phyloP scores from a whole-genome alignment of 2,113 vertebrate species.

The Elaphurus davidianus region DNA sequence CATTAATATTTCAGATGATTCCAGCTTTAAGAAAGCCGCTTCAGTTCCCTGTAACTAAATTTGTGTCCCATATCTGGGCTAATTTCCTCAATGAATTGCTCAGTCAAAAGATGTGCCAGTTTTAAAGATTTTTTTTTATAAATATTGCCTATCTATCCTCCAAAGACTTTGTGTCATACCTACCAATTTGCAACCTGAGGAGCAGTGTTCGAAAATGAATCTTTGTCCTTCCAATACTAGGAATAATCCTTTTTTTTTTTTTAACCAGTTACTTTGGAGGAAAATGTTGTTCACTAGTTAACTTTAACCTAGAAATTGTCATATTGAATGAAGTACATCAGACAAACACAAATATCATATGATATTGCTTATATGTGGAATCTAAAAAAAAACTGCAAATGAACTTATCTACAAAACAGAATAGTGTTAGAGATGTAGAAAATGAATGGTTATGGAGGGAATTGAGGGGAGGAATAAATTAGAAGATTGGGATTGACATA shows the following conservation, averaged over 20 bases:
- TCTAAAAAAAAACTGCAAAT: not conserved
- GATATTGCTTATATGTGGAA: not conserved
- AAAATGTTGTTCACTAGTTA: not conserved
- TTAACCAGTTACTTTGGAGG: not conserved
- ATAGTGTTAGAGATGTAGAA: not conserved
- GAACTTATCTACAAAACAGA: not conserved
- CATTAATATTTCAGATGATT: not conserved
- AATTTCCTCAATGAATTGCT: not conserved
- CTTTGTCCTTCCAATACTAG: not conserved
- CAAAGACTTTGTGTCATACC: not conserved
- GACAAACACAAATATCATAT: not conserved
- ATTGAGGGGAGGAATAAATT: not conserved
- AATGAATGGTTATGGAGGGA: not conserved
- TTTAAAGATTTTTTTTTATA: not conserved
- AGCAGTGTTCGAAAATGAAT: not conserved
- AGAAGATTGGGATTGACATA: not conserved
- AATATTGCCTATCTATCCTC: not conserved
- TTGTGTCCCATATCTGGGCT: not conserved
- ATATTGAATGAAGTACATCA: not conserved
- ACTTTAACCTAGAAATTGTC: not conserved
- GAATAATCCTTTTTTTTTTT: not conserved
- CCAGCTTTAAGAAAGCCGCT: not conserved
- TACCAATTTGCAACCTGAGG: not conserved
- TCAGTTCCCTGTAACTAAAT: not conserved
- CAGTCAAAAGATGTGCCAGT: not conserved